Percentiles rank a stretch among this genome's conserved stretches.
These are phyloP conservation scores for Erythrocercus mccallii DNA, from an alignment of 2,113 vertebrate genomes.

Conservation along the genomic window DNA sequence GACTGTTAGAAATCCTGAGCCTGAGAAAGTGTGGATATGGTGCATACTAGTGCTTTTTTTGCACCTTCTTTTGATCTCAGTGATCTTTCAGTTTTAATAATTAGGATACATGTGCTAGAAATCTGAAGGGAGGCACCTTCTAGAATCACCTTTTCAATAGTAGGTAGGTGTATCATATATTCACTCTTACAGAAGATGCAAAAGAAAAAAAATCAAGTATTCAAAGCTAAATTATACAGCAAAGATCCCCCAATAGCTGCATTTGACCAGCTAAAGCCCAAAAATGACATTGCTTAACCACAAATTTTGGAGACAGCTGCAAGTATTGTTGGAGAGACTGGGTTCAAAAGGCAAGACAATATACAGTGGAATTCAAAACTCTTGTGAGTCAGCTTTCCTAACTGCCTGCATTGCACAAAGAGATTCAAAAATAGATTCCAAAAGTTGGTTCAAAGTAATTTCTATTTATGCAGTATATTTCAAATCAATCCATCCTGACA, in stretches of 20 bases:
- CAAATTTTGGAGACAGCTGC: background rate
- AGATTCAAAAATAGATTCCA: background rate
- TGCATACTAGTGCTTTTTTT: background rate
- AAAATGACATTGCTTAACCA: background rate
- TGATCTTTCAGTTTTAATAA: background rate
- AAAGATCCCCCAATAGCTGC: background rate
- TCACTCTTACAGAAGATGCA: background rate
- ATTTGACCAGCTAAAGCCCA: background rate
- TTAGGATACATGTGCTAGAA: background rate
- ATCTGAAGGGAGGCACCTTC: background rate
- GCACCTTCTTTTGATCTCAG: background rate
- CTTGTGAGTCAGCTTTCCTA: background rate
- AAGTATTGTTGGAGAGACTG: background rate
- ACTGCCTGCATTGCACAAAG: background rate
- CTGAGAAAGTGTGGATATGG: background rate
- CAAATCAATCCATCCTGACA: background rate
- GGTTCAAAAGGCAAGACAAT: background rate
- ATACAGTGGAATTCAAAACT: background rate
- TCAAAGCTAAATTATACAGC: background rate
- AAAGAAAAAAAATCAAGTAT: background rate
- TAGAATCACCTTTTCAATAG: background rate
- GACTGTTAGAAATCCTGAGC: background rate
- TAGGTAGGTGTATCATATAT: background rate
- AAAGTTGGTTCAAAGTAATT: background rate
- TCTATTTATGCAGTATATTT: background rate